A percentile compares a stretch with the other conserved stretches of the same genome.
These are phyloP conservation scores for Tapirus indicus DNA, from an alignment of 2,797 vertebrate genomes.

Conservation along the genomic window DNA sequence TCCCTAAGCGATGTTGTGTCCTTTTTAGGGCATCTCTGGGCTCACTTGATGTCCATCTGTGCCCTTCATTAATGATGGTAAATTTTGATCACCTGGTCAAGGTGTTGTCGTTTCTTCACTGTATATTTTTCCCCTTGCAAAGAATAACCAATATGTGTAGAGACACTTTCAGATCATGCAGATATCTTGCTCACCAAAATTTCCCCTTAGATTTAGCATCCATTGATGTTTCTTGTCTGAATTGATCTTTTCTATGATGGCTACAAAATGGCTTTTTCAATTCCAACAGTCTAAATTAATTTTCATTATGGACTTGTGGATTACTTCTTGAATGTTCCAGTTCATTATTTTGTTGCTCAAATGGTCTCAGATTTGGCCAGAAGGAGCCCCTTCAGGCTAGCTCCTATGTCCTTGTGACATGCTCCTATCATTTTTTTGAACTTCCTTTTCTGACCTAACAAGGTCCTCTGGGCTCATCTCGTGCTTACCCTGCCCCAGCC, in stretches of 20 bases:
- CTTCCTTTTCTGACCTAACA: conserved; percentile 31
- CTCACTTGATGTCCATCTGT: not conserved
- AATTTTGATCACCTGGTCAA: not conserved
- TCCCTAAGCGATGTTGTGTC: not conserved
- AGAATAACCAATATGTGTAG: not conserved
- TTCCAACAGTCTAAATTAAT: not conserved
- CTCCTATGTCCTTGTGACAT: not conserved
- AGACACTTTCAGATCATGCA: not conserved
- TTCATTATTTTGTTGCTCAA: not conserved
- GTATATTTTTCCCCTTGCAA: not conserved
- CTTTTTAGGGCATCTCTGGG: not conserved
- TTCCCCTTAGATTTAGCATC: not conserved
- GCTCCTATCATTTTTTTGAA: not conserved
- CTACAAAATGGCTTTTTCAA: not conserved
- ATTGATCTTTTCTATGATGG: not conserved
- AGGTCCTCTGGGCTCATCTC: not conserved
- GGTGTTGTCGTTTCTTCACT: not conserved
- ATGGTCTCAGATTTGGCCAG: not conserved
- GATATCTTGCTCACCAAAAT: not conserved
- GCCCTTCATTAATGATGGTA: not conserved
- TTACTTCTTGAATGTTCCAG: not conserved
- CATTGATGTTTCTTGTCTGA: not conserved
- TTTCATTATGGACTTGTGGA: not conserved
- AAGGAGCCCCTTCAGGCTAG: not conserved
- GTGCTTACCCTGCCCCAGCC: not conserved